Conservation (phyloP, 1,140 invertebrate genomes). For the Nylanderia fulva region DNA sequence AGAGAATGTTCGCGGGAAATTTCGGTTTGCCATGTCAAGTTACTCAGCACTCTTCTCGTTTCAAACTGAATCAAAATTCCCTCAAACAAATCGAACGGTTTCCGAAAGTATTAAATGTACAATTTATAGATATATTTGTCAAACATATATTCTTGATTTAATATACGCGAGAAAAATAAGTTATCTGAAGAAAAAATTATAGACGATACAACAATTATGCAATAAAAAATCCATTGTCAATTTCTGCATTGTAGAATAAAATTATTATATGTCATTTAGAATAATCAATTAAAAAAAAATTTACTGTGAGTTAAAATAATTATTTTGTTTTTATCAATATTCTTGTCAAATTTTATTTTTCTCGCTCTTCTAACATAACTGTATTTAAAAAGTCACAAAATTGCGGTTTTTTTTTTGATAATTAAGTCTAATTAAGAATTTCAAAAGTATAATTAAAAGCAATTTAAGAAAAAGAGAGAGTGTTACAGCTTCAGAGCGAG, state of each 20-base stretch:
- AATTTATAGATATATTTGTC: not conserved
- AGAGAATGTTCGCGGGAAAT: conserved; percentile 7
- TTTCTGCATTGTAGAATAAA: not conserved
- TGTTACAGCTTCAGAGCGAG: not conserved
- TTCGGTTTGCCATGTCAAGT: not conserved
- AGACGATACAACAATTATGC: not conserved
- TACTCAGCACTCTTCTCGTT: not conserved
- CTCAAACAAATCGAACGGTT: not conserved
- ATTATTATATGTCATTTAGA: not conserved
- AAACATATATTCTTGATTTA: not conserved
- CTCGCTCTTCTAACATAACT: not conserved
- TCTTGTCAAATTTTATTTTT: not conserved
- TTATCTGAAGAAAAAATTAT: not conserved
- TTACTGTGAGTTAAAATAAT: not conserved
- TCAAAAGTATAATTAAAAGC: not conserved
- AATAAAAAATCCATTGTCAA: not conserved
- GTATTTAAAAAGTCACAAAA: not conserved
- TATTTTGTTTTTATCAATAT: not conserved
- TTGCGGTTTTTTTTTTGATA: not conserved
- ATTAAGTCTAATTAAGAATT: conserved; percentile 18
- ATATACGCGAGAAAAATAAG: not conserved
- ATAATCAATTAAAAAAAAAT: not conserved
- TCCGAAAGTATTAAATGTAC: not conserved
- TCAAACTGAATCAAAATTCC: not conserved
- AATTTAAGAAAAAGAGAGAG: not conserved